Conservation (phyloP, 2,888 invertebrate genomes). For the Seira musarum region DNA sequence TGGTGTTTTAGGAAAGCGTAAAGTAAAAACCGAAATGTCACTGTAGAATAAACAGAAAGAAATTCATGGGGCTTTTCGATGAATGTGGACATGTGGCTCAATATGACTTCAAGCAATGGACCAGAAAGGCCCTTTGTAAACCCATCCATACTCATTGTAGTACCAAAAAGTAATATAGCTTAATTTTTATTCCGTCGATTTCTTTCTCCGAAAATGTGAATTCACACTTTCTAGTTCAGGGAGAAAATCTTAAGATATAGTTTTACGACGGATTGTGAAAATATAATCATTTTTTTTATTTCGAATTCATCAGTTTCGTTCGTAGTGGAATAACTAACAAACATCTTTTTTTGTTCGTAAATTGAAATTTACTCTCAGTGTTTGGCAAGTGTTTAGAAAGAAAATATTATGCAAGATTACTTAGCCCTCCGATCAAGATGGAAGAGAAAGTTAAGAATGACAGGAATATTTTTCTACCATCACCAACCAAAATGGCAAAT, state of each 20-base stretch:
- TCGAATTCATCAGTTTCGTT: too few relatives aligned
- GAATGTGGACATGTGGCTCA: constrained; percentile 63
- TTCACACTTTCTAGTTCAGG: too few relatives aligned
- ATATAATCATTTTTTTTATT: too few relatives aligned
- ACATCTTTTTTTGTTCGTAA: background rate
- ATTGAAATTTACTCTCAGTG: background rate
- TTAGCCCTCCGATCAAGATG: background rate
- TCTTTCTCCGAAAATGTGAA: background rate
- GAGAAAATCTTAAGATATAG: too few relatives aligned
- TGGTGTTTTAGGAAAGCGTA: background rate
- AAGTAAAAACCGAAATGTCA: background rate
- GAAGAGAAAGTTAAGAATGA: background rate
- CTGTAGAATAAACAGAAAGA: constrained; percentile 23
- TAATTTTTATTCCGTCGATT: background rate
- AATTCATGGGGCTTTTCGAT: constrained; percentile 36
- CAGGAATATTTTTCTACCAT: background rate
- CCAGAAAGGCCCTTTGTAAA: constrained; percentile 44
- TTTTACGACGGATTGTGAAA: too few relatives aligned
- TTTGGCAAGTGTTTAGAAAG: background rate
- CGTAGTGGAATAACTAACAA: background rate
- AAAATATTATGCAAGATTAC: background rate
- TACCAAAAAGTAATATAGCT: constrained; percentile 3
- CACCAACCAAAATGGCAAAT: constrained; percentile 20
- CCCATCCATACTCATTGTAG: constrained; percentile 20
- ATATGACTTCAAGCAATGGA: constrained; percentile 45